phyloP scores from a whole-genome alignment of 2,888 invertebrate species.

The Seira ritae region DNA sequence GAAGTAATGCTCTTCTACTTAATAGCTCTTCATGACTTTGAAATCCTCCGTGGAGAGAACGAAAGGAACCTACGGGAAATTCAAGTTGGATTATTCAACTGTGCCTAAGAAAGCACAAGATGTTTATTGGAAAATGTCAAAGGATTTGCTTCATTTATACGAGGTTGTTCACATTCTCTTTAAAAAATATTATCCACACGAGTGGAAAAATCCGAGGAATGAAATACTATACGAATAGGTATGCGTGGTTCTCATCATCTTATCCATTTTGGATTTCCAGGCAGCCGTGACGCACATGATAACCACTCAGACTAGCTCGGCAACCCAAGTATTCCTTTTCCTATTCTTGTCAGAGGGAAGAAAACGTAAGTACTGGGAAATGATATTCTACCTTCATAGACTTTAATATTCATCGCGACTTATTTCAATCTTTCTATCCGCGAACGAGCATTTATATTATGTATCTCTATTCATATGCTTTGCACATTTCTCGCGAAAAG shows the following conservation, averaged over 20 bases:
- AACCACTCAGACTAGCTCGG: slow-evolving; percentile 55
- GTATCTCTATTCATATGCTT: no score
- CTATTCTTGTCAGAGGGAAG: slow-evolving; percentile 73
- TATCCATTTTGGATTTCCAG: slow-evolving; percentile 18
- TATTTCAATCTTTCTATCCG: no score
- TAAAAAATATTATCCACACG: background rate
- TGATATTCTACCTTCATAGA: no score
- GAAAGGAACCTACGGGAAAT: slow-evolving; percentile 14
- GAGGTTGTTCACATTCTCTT: background rate
- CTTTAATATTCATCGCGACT: no score
- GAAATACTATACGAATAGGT: background rate
- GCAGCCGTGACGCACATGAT: slow-evolving; percentile 27
- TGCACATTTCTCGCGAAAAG: no score
- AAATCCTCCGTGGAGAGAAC: slow-evolving; percentile 29
- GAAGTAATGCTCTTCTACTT: background rate
- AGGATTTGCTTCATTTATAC: slow-evolving; percentile 31
- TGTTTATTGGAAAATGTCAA: slow-evolving; percentile 34
- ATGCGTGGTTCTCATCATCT: background rate
- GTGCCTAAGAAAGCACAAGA: slow-evolving; percentile 24
- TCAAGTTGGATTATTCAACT: slow-evolving; percentile 37
- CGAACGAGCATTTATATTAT: no score
- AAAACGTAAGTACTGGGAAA: slow-evolving; percentile 70
- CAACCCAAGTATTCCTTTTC: slow-evolving; percentile 72
- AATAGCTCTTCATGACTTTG: slow-evolving; percentile 27
- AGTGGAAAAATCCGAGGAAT: background rate